These are phyloP conservation scores for Hirtodrosophila duncani DNA, from an alignment of 2,888 invertebrate genomes.

Conservation along the genomic window DNA sequence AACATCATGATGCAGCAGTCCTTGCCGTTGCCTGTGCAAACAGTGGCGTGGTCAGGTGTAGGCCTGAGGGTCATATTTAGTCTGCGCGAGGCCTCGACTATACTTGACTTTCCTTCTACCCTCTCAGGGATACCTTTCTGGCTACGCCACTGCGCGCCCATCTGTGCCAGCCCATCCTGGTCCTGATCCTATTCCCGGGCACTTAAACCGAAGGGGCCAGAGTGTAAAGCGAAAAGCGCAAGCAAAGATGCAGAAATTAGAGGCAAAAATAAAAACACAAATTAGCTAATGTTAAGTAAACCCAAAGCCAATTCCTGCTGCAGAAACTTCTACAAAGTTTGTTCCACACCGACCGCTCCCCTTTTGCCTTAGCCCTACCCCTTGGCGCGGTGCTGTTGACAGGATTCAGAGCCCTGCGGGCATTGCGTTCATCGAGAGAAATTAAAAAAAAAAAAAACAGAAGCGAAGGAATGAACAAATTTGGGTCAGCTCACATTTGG, in stretches of 20 bases:
- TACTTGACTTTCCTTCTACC: no score
- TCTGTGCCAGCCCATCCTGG: no score
- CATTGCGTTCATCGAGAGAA: conserved; percentile 45
- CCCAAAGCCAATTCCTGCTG: conserved; percentile 30
- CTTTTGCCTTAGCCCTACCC: background rate
- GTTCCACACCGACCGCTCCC: background rate
- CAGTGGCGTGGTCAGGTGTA: no score
- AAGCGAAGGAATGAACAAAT: no score
- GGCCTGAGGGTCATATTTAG: no score
- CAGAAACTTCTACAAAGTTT: conserved; percentile 20
- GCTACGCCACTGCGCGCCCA: no score
- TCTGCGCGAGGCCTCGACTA: no score
- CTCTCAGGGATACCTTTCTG: no score
- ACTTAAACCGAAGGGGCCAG: conserved; percentile 45
- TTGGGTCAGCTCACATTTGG: conserved; percentile 63
- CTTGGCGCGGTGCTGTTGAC: conserved; percentile 29
- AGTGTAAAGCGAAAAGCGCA: conserved; percentile 8
- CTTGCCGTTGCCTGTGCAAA: background rate
- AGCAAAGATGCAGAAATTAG: conserved; percentile 34
- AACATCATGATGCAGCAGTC: conserved; percentile 11
- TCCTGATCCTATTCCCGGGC: no score
- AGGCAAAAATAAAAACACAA: conserved; percentile 41
- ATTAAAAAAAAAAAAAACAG: no score
- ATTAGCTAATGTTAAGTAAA: conserved; percentile 67
- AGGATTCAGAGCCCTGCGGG: conserved; percentile 36